These are phyloP conservation scores for Drosophila equinoxialis DNA, from an alignment of 1,140 invertebrate genomes.

Conservation along the genomic window DNA sequence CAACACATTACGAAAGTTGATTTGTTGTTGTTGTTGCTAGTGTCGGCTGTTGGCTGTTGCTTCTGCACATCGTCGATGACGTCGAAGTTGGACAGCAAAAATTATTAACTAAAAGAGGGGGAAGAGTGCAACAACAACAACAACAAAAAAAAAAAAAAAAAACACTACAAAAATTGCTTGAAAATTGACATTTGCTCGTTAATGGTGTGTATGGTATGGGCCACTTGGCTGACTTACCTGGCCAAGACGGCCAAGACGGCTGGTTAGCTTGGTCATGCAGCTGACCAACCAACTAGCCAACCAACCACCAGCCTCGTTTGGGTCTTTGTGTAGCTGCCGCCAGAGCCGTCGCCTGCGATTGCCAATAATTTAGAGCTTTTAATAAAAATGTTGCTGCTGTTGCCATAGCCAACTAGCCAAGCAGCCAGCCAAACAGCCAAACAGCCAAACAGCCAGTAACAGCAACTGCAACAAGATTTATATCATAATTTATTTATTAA, in stretches of 20 bases:
- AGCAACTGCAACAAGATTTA: constrained; percentile 64
- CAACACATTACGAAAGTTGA: constrained; percentile 62
- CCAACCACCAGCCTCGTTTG: constrained; percentile 64
- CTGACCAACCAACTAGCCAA: constrained; percentile 18
- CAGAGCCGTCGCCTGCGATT: constrained; percentile 66
- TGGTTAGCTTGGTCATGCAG: constrained; percentile 31
- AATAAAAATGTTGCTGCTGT: constrained; percentile 74
- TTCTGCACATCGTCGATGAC: constrained; percentile 47
- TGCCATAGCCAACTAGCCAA: constrained; percentile 22
- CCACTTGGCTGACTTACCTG: constrained; percentile 16
- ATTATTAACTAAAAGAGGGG: constrained; percentile 74
- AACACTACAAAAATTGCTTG: constrained; percentile 70
- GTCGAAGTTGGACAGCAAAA: constrained; percentile 53
- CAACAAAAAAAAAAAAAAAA: too few relatives aligned
- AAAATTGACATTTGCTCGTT: constrained; percentile 80
- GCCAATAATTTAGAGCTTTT: constrained; percentile 81
- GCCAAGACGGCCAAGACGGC: constrained; percentile 4
- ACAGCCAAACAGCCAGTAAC: constrained; percentile 31
- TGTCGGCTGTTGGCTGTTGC: constrained; percentile 31
- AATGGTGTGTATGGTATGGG: constrained; percentile 51
- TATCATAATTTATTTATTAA: constrained; percentile 82
- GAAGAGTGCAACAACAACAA: constrained; percentile 59
- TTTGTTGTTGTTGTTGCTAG: constrained; percentile 37
- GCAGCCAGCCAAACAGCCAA: constrained; percentile 32
- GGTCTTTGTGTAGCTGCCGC: constrained; percentile 46